Base-by-base conservation (phyloP, 2,888 invertebrate species). In the Drosophila falleni region DNA sequence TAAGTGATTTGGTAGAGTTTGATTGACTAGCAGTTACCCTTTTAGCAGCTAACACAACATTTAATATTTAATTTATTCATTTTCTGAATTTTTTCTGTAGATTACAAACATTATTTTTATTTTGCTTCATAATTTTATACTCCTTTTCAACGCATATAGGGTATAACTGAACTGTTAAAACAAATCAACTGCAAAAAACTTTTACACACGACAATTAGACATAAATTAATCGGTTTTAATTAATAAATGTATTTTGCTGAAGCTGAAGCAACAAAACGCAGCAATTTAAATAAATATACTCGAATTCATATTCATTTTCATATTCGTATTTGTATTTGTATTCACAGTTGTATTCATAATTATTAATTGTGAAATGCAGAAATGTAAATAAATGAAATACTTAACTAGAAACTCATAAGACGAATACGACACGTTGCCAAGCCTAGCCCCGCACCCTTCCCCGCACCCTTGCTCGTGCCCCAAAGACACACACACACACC, bases 311-410 rank as follows among this genome's bases (percentile, higher is more conserved):
- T 44, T 16, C 33, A 46, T 19, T 46, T 44, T 16, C 33, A 51
- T 19, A 44, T 44, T 16, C 16, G 29, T 31, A 31, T 55, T 11
- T 31, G 13, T 29, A 41, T 39, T 41, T 39, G 15, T 39, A 16
- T 1, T 41, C 13, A 11, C 37, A 85, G 74, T 74, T 76, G 59
- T 54, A 62, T 59, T 71, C 65, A 66, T 64, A 77, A 80, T 82
- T 77, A 66, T 77, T 74, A 69, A 71, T 80, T 81, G 85, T 71
- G 55, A 49, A 41, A 59, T 31, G 70, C 65, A 42, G 33, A 53
- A 69, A 87, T 59, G 76, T 78, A 78, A 80, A 84, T 80, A 81
- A 84, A 86, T 86, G 74, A 86, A 87, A 84, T 82, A 80, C 80
- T 83, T 82, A 80, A 78, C 78, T 78, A 47, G 80, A 87, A 87